phyloP scores from a whole-genome alignment of 2,113 vertebrate species.

The Pungitius pungitius region DNA sequence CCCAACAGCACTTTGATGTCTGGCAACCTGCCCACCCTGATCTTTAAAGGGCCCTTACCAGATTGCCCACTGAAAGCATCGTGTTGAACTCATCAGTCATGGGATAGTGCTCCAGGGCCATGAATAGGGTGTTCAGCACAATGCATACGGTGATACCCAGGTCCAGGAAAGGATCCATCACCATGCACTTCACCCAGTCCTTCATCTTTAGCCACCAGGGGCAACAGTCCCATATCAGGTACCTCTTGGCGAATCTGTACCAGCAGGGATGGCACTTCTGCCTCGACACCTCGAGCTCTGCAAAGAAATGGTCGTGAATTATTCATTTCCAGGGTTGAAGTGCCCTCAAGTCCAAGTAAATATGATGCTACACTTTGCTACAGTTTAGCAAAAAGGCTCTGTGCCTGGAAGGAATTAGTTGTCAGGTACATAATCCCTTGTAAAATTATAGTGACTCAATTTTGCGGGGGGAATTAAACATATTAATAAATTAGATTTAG shows the following conservation, averaged over 20 bases:
- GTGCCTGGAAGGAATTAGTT: background rate
- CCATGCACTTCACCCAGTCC: slow-evolving; percentile 89
- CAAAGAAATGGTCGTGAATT: slow-evolving; percentile 16
- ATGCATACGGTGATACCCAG: slow-evolving; percentile 97
- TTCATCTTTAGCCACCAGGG: slow-evolving; percentile 91
- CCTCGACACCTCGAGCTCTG: slow-evolving; percentile 92
- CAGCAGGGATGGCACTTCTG: slow-evolving; percentile 95
- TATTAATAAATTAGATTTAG: background rate
- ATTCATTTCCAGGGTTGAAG: background rate
- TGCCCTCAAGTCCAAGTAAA: background rate
- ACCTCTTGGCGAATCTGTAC: slow-evolving; percentile 89
- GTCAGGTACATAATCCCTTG: background rate
- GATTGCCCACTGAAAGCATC: slow-evolving; percentile 94
- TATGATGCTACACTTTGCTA: background rate
- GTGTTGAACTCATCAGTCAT: slow-evolving; percentile 95
- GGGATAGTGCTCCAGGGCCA: slow-evolving; percentile 97
- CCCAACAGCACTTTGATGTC: slow-evolving; percentile 12
- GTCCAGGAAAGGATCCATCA: slow-evolving; percentile 97
- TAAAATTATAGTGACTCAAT: background rate
- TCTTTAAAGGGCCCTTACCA: slow-evolving; percentile 83
- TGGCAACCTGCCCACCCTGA: slow-evolving; percentile 4
- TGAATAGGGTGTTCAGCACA: slow-evolving; percentile 97
- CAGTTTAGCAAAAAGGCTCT: background rate
- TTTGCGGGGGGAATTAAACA: background rate
- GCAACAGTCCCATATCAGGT: slow-evolving; percentile 95